Evolutionary conservation across 1,140 invertebrate species (phyloP).

Genomic region (Callitettix versicolor): DNA sequence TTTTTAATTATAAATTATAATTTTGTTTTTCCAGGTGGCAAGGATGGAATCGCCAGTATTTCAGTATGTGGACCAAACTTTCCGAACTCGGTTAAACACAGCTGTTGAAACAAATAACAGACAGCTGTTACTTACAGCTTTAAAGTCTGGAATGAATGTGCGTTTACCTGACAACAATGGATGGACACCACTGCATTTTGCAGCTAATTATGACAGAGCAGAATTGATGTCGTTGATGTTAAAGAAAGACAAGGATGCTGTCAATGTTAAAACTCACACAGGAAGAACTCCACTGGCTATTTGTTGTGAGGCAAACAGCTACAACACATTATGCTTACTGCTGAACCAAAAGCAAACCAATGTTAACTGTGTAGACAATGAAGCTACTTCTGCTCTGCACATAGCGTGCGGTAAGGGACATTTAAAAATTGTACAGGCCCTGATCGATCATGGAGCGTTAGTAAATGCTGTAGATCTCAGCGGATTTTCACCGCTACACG

Average conservation of each 20-base stretch:
- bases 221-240: constrained; percentile 16
- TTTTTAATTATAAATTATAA: too few species aligned
- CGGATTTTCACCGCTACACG: constrained; percentile 21
- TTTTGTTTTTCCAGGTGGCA: too few species aligned
- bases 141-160: not conserved
- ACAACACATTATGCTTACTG: not conserved
- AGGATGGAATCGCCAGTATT: too few species aligned
- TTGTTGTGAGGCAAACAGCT: not conserved
- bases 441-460: constrained; percentile 22
- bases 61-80: too few species aligned
- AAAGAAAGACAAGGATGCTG: constrained; percentile 27
- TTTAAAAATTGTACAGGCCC: constrained; percentile 17
- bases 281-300: not conserved
- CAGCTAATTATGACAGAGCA: constrained; percentile 11
- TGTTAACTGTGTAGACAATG: constrained; percentile 10
- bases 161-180: constrained; percentile 5
- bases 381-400: constrained; percentile 23
- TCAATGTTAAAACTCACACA: not conserved
- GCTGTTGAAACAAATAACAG: too few species aligned
- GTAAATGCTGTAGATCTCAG: constrained; percentile 18
- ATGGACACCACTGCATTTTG: constrained; percentile 20
- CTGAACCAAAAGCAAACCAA: constrained; percentile 12
- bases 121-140: not conserved
- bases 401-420: constrained; percentile 20
- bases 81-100: too few species aligned